These are phyloP conservation scores for Hemaris fuciformis DNA, from an alignment of 2,888 invertebrate species.

Conservation along the genomic window DNA sequence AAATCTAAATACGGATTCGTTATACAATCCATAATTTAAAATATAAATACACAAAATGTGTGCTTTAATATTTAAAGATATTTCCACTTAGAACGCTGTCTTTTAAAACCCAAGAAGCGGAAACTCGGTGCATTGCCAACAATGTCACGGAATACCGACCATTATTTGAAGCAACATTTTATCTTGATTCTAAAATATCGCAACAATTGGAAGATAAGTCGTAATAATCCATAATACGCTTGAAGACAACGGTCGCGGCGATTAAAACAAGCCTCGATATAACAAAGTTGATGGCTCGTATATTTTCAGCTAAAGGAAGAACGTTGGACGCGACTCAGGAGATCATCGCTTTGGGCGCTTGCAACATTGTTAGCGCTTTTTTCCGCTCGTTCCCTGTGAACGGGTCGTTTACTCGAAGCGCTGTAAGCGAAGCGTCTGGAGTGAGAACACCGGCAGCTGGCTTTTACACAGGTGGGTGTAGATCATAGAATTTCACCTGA, in stretches of 20 bases:
- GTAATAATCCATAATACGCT: slow-evolving; percentile 35
- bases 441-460: slow-evolving; percentile 89
- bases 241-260: slow-evolving; percentile 27
- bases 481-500: slow-evolving; percentile 14
- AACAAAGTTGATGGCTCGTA: slow-evolving; percentile 39
- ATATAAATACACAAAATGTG: neutral
- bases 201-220: slow-evolving; percentile 21
- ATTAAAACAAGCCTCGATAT: slow-evolving; percentile 37
- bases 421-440: slow-evolving; percentile 90
- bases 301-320: slow-evolving; percentile 83
- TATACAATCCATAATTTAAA: too few species aligned
- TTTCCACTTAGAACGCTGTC: neutral
- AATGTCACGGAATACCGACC: neutral
- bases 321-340: slow-evolving; percentile 90
- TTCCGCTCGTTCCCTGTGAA: slow-evolving; percentile 89
- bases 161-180: slow-evolving; percentile 23
- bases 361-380: slow-evolving; percentile 88
- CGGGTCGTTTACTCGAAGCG: slow-evolving; percentile 88
- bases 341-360: slow-evolving; percentile 88
- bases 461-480: slow-evolving; percentile 83
- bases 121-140: neutral
- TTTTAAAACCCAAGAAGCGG: neutral
- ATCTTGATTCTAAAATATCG: slow-evolving; percentile 29
- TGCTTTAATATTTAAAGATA: neutral
- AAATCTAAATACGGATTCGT: too few species aligned